Evolutionary conservation across 2,888 invertebrate species (phyloP).

Genomic region (Fabriciana adippe): DNA sequence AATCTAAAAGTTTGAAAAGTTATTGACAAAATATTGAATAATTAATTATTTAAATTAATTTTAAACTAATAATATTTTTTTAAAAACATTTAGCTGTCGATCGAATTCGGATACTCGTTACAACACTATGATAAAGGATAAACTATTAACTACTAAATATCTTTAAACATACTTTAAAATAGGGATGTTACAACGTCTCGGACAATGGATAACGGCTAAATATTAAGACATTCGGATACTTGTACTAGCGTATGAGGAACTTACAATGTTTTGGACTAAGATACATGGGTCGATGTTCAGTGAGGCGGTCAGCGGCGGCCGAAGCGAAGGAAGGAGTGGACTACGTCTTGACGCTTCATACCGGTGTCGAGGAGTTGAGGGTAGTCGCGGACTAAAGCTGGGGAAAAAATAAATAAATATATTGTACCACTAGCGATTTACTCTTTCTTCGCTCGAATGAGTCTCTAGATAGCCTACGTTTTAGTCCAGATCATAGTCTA

Average conservation of each 20-base stretch:
- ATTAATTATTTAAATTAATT: too few species aligned
- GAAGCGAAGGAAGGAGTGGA: slow-evolving; percentile 94
- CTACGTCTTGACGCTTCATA: slow-evolving; percentile 93
- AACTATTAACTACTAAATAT: slow-evolving; percentile 1
- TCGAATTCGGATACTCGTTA: background rate
- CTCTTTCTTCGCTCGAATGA: background rate
- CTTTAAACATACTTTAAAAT: background rate
- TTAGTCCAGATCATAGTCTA: too few species aligned
- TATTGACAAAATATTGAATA: too few species aligned
- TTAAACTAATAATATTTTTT: too few species aligned
- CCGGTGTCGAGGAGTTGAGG: slow-evolving; percentile 84
- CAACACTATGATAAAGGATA: slow-evolving; percentile 10
- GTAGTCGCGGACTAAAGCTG: slow-evolving; percentile 77
- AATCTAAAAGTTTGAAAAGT: too few species aligned
- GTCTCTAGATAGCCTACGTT: too few species aligned
- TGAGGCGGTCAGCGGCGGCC: slow-evolving; percentile 85
- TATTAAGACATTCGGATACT: slow-evolving; percentile 46
- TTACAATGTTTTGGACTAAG: slow-evolving; percentile 68
- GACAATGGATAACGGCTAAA: slow-evolving; percentile 20
- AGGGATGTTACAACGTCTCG: slow-evolving; percentile 13
- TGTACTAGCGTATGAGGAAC: slow-evolving; percentile 45
- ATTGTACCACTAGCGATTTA: too few species aligned
- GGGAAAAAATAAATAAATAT: slow-evolving; percentile 6
- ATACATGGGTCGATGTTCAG: slow-evolving; percentile 29
- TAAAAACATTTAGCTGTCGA: background rate